Conservation (phyloP, 1,140 invertebrate genomes). For the Alviniconcha marisindica region DNA sequence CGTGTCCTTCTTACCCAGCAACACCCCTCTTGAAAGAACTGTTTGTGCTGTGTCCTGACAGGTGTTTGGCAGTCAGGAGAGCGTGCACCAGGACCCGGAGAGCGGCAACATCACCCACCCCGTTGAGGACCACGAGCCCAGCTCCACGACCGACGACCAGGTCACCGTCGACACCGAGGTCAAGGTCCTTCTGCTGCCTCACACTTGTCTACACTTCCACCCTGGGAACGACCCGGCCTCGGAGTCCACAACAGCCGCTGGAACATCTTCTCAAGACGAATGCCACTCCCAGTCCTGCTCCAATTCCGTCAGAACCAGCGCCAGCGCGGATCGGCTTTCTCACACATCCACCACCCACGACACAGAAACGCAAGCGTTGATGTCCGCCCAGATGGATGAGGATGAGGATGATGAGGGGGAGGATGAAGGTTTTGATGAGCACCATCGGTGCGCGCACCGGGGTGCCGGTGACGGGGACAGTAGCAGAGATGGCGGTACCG, state of each 20-base stretch:
- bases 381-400: not conserved
- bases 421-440: slow-evolving; percentile 23
- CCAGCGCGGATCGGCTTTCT: not conserved
- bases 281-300: not conserved
- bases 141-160: slow-evolving; percentile 56
- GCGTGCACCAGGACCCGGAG: slow-evolving; percentile 64
- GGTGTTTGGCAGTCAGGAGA: slow-evolving; percentile 68
- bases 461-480: not conserved
- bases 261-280: not conserved
- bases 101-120: slow-evolving; percentile 48
- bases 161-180: slow-evolving; percentile 44
- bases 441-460: not conserved
- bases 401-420: slow-evolving; percentile 25
- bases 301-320: not conserved
- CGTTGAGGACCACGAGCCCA: slow-evolving; percentile 53
- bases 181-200: slow-evolving; percentile 49
- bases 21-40: too few species aligned
- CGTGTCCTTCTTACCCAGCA: too few species aligned
- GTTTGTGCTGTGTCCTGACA: slow-evolving; percentile 45
- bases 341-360: not conserved
- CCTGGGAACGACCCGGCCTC: not conserved
- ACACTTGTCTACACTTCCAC: slow-evolving; percentile 46
- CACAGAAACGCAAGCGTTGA: slow-evolving; percentile 30
- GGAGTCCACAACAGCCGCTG: not conserved
- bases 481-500: not conserved